Conservation (phyloP, 1,140 invertebrate genomes). For the Agrilus planipennis region DNA sequence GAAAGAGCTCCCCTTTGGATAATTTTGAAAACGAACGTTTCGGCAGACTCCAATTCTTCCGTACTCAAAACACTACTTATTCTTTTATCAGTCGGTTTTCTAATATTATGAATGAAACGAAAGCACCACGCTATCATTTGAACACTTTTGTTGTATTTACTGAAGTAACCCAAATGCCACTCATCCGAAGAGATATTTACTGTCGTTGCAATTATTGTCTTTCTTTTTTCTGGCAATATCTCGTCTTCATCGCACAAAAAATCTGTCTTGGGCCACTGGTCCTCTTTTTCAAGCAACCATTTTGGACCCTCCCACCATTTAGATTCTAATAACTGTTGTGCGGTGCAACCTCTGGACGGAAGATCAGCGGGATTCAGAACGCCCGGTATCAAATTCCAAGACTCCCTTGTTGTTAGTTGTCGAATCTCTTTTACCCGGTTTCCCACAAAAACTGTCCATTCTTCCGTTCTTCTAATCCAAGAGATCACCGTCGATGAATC, state of each 20-base stretch:
- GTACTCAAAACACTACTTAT: too few species aligned
- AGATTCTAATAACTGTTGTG: not conserved
- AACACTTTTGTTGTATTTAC: too few species aligned
- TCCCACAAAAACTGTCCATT: slow-evolving; percentile 15
- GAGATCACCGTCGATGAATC: slow-evolving; percentile 26
- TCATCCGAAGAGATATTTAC: too few species aligned
- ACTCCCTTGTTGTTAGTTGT: not conserved
- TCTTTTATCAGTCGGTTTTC: too few species aligned
- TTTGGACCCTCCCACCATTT: slow-evolving; percentile 3
- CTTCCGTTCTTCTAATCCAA: slow-evolving; percentile 22
- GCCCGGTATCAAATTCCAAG: slow-evolving; percentile 21
- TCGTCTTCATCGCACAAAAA: not conserved
- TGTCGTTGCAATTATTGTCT: not conserved
- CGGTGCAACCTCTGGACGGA: not conserved
- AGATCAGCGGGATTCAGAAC: slow-evolving; percentile 29
- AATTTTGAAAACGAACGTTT: not conserved
- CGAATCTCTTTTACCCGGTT: slow-evolving; percentile 24
- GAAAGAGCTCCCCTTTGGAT: not conserved
- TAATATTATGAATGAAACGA: too few species aligned
- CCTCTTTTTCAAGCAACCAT: not conserved
- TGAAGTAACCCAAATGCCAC: too few species aligned
- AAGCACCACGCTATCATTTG: too few species aligned
- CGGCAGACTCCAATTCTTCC: too few species aligned
- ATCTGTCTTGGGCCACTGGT: not conserved
- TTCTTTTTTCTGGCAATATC: not conserved